phyloP scores from a whole-genome alignment of 2,797 vertebrate species.

The Enteromius viviparus region DNA sequence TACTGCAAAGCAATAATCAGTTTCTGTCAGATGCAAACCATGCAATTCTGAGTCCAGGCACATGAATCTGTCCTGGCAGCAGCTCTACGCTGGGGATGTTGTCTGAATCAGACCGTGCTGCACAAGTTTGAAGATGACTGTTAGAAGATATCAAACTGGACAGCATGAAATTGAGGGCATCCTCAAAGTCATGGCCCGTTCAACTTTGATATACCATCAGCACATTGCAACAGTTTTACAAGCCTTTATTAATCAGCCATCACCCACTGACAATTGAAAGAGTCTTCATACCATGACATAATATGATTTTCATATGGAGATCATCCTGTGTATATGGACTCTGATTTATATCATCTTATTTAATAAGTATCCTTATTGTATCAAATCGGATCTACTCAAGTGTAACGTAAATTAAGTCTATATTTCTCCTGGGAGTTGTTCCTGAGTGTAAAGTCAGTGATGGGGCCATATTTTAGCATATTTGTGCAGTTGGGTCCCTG shows the following conservation, averaged over 20 bases:
- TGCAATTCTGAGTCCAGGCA: background rate
- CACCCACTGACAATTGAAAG: constrained; percentile 34
- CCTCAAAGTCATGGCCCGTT: constrained; percentile 63
- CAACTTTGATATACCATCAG: constrained; percentile 58
- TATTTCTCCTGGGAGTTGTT: constrained; percentile 88
- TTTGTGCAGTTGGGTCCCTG: constrained; percentile 74
- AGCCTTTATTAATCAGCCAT: constrained; percentile 48
- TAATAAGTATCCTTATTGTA: constrained; percentile 78
- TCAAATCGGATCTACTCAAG: constrained; percentile 78
- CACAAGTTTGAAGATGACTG: constrained; percentile 46
- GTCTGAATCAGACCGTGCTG: constrained; percentile 3
- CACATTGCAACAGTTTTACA: constrained; percentile 57
- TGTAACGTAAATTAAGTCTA: constrained; percentile 87
- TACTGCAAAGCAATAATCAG: background rate
- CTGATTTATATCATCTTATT: constrained; percentile 74
- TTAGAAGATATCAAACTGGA: constrained; percentile 55
- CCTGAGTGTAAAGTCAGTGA: constrained; percentile 75
- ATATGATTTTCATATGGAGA: constrained; percentile 44
- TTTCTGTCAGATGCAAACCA: background rate
- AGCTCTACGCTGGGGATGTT: constrained; percentile 1
- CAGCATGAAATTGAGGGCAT: constrained; percentile 64
- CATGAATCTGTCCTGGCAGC: background rate
- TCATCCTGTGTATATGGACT: constrained; percentile 47
- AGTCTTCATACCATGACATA: constrained; percentile 29
- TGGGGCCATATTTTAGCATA: constrained; percentile 84